Evolutionary conservation across 2,888 invertebrate genomes (phyloP).

Genomic region (Hartigia nigra): DNA sequence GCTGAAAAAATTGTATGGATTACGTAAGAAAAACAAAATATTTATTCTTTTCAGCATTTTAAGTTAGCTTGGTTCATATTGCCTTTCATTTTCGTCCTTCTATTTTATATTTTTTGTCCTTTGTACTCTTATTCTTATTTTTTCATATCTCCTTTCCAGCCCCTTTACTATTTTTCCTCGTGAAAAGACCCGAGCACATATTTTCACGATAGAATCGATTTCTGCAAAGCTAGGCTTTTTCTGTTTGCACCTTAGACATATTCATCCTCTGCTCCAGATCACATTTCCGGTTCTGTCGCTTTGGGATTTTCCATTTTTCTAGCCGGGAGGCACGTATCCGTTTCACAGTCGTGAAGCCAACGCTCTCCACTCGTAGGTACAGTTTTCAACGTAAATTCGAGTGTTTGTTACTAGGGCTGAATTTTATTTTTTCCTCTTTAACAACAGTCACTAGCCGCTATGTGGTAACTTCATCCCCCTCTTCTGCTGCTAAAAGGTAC

Average conservation of each 20-base stretch:
- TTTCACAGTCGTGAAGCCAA: too few relatives aligned
- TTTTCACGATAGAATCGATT: not conserved
- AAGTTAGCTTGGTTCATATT: not conserved
- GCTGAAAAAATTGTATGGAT: not conserved
- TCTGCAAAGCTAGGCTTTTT: not conserved
- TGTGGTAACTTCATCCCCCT: not conserved
- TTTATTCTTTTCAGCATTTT: not conserved
- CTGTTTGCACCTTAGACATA: not conserved
- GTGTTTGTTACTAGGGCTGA: not conserved
- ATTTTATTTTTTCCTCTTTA: not conserved
- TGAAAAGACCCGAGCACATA: not conserved
- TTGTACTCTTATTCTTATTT: not conserved
- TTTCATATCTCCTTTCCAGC: not conserved
- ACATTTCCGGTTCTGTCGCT: not conserved
- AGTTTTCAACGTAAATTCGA: too few relatives aligned
- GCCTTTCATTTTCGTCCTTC: not conserved
- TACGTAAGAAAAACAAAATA: not conserved
- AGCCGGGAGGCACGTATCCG: not conserved
- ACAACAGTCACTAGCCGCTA: not conserved
- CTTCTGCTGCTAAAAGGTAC: not conserved
- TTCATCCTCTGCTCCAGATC: not conserved
- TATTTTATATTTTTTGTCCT: not conserved
- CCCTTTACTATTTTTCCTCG: not conserved
- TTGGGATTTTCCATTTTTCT: not conserved
- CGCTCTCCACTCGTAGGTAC: not conserved